Evolutionary conservation across 2,797 vertebrate species (phyloP), one percentile per base, ranked within the genome.

Genomic region (Micropoecilia bifurca): DNA sequence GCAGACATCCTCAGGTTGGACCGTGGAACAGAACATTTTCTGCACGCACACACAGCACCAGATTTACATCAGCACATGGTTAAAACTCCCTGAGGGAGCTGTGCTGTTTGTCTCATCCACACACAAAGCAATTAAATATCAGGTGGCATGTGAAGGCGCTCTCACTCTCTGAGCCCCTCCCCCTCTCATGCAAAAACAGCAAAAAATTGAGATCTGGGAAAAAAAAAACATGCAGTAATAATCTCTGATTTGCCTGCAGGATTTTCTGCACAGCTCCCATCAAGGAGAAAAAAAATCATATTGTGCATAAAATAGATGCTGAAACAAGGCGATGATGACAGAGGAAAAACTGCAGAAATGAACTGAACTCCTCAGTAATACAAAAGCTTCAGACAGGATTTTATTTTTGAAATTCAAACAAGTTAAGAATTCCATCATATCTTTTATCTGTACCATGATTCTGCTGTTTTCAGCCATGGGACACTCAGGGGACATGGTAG

Each of bases 401-500:
- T n/a, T 59, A 10, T 43, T 25, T 57, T 20, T 4, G 6, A 30
- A 45, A 43, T 20, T 33, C n/a, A 30, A 20, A 61, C 16, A 63
- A 43, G 20, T 48, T 47, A 61, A 36, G 3, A 46, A 59, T 41
- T 30, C n/a, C 0, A 33, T 50, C 16, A 53, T 68, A 18, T 75
- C 53, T 22, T 69, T 10, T 12, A 22, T 22, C 36, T 1, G 22
- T 20, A 12, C 72, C 36, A 20, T 20, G 48, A 18, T 45, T 22
- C 73, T 48, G 73, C 20, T 9, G 85, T 92, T 91, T 91, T 80
- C 84, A 88, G 86, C 77, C 91, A 90, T 91, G 91, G 91, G 89
- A 92, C 84, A 72, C 59, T 10, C 73, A 77, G 77, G n/a, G 55
- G 25, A 59, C 10, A n/a, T 12, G 55, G 55, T 30, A 28, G 55